These are phyloP conservation scores for Yponomeuta plumbellus DNA, from an alignment of 2,888 invertebrate species.

Conservation along the genomic window DNA sequence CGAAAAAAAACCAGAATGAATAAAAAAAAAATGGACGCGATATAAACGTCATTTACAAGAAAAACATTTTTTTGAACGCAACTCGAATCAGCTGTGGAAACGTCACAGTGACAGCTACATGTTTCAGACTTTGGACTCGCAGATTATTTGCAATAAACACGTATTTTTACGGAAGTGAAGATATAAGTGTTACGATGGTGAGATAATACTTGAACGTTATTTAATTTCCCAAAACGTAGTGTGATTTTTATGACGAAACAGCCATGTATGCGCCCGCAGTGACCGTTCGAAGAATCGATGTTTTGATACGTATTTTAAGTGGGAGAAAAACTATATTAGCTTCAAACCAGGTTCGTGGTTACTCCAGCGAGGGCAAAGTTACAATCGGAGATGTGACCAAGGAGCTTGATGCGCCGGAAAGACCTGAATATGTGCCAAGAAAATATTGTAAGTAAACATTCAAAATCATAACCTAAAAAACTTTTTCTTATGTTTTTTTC, in stretches of 20 bases:
- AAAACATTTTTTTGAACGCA: not conserved
- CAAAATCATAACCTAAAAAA: constrained; percentile 15
- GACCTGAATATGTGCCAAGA: constrained; percentile 89
- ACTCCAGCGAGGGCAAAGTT: constrained; percentile 74
- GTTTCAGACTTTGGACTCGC: constrained; percentile 58
- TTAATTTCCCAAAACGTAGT: not conserved
- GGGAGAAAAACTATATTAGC: constrained; percentile 53
- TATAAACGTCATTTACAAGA: not conserved
- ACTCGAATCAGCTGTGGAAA: constrained; percentile 28
- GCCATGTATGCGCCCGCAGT: constrained; percentile 59
- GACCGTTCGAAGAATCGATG: constrained; percentile 64
- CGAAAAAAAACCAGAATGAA: too few species aligned
- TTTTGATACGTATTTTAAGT: constrained; percentile 67
- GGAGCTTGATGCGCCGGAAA: constrained; percentile 73
- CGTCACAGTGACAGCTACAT: constrained; percentile 28
- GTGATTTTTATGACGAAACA: not conserved
- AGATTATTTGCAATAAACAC: constrained; percentile 33
- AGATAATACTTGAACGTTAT: not conserved
- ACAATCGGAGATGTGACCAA: constrained; percentile 86
- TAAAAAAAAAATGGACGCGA: too few species aligned
- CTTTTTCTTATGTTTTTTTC: not conserved
- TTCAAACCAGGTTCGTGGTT: constrained; percentile 59
- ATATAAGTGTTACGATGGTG: not conserved
- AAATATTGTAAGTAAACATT: constrained; percentile 82
- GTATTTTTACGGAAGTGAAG: constrained; percentile 28